Evolutionary conservation across 2,888 invertebrate species (phyloP).

Genomic region (Lochmaea crataegi): DNA sequence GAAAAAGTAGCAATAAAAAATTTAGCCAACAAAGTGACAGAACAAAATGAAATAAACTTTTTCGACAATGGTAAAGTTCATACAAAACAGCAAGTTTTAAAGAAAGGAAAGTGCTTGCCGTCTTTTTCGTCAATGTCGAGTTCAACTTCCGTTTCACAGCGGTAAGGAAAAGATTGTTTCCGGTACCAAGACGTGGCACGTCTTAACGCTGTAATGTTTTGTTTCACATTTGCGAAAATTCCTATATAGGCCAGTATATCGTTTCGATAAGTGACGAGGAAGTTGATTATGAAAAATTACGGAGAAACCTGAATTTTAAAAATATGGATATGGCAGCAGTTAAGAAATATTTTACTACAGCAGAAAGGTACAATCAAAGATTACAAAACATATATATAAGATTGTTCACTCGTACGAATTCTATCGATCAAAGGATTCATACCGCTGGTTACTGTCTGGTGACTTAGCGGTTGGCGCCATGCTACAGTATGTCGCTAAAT

Average conservation of each 20-base stretch:
- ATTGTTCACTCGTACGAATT: too few species aligned
- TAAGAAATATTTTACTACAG: too few species aligned
- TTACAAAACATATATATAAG: too few species aligned
- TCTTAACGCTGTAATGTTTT: slow-evolving; percentile 35
- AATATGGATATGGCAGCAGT: too few species aligned
- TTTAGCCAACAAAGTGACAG: background rate
- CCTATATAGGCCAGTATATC: slow-evolving; percentile 19
- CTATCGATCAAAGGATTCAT: too few species aligned
- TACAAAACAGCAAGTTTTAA: slow-evolving; percentile 14
- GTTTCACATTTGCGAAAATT: slow-evolving; percentile 38
- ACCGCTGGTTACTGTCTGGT: too few species aligned
- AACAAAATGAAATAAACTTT: slow-evolving; percentile 7
- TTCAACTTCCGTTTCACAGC: slow-evolving; percentile 39
- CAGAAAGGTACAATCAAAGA: too few species aligned
- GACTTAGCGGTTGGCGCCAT: too few species aligned
- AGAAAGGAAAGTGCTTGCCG: slow-evolving; percentile 38
- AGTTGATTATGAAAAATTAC: too few species aligned
- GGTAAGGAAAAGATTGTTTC: slow-evolving; percentile 42
- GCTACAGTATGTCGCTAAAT: too few species aligned
- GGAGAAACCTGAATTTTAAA: too few species aligned
- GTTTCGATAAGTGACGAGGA: too few species aligned
- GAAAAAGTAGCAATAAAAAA: background rate
- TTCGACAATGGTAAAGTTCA: slow-evolving; percentile 6
- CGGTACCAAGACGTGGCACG: slow-evolving; percentile 40
- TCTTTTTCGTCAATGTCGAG: slow-evolving; percentile 41